These are phyloP conservation scores for Clostera curtula DNA, from an alignment of 2,888 invertebrate genomes.

Conservation along the genomic window DNA sequence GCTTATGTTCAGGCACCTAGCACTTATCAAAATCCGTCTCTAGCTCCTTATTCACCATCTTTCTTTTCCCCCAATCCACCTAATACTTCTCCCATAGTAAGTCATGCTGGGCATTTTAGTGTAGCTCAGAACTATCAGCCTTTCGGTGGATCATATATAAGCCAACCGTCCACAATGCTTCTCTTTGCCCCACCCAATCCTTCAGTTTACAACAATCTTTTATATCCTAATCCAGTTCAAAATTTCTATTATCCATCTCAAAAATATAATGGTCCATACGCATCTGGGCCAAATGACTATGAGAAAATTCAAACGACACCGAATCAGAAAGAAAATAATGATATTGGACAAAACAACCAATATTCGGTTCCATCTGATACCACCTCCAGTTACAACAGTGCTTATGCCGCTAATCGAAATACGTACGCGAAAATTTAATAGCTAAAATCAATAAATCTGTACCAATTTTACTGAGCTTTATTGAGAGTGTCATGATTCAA, in stretches of 20 bases:
- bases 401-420: slow-evolving; percentile 42
- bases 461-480: no score
- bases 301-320: slow-evolving; percentile 44
- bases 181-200: slow-evolving; percentile 51
- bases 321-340: slow-evolving; percentile 58
- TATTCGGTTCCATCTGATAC: slow-evolving; percentile 46
- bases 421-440: slow-evolving; percentile 39
- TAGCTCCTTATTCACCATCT: slow-evolving; percentile 44
- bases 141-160: slow-evolving; percentile 40
- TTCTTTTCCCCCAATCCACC: slow-evolving; percentile 34
- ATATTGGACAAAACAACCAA: slow-evolving; percentile 43
- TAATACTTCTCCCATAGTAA: slow-evolving; percentile 25
- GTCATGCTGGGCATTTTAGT: slow-evolving; percentile 35
- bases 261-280: slow-evolving; percentile 45
- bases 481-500: no score
- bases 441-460: no score
- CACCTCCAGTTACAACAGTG: slow-evolving; percentile 44
- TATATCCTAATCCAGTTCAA: slow-evolving; percentile 48
- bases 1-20: slow-evolving; percentile 48
- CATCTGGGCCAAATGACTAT: slow-evolving; percentile 41
- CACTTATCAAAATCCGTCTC: slow-evolving; percentile 31
- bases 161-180: slow-evolving; percentile 54
- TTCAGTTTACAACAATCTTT: slow-evolving; percentile 45
- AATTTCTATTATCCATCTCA: slow-evolving; percentile 56
- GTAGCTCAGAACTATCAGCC: slow-evolving; percentile 41